Conservation (phyloP, 2,888 invertebrate species). For the Adelphocoris suturalis region DNA sequence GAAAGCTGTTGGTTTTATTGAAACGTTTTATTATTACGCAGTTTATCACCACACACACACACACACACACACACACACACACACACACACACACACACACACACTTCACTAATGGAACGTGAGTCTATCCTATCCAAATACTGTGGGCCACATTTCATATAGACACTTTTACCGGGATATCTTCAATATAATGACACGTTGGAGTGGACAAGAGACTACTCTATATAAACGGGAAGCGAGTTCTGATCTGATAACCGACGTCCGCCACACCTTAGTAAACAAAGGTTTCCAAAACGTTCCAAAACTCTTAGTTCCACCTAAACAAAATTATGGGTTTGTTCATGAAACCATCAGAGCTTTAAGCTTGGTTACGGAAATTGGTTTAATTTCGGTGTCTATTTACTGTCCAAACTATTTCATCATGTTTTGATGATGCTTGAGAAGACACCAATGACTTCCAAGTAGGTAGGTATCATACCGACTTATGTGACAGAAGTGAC, state of each 20-base stretch:
- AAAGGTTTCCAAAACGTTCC: background rate
- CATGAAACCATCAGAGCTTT: background rate
- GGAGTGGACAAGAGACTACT: background rate
- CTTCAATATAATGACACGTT: background rate
- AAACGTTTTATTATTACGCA: background rate
- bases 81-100: background rate
- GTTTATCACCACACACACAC: background rate
- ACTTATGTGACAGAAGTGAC: too few relatives aligned
- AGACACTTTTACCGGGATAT: background rate
- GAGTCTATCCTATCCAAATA: too few relatives aligned
- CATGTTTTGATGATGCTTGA: too few relatives aligned
- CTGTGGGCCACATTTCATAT: background rate
- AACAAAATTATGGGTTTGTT: background rate
- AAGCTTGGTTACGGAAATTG: background rate
- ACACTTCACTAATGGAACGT: background rate
- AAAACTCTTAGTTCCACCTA: background rate
- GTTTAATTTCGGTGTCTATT: background rate
- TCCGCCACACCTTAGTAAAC: slow-evolving; percentile 4
- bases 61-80: fast-evolving
- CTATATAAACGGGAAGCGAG: background rate
- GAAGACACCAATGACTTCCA: too few relatives aligned
- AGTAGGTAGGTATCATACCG: too few relatives aligned
- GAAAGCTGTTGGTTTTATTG: background rate
- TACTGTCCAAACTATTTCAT: too few relatives aligned
- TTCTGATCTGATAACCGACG: slow-evolving; percentile 1